phyloP scores from a whole-genome alignment of 2,888 invertebrate species.

The Idaea aversata region DNA sequence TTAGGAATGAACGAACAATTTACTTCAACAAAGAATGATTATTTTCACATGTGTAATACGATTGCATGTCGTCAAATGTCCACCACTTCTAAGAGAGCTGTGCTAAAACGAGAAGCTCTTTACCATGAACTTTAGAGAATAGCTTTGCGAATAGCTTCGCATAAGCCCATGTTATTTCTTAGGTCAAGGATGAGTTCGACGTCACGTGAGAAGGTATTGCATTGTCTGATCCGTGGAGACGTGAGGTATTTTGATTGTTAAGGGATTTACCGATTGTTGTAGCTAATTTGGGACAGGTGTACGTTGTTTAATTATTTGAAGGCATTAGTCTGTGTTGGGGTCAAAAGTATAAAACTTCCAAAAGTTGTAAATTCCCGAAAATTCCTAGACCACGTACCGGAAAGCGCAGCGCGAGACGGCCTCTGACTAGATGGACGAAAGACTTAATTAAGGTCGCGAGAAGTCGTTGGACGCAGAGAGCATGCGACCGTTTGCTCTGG shows the following conservation, averaged over 20 bases:
- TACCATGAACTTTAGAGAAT: conserved; percentile 18
- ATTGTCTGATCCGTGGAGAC: conserved; percentile 36
- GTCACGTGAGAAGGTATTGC: conserved; percentile 48
- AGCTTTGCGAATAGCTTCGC: conserved; percentile 20
- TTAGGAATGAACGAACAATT: background rate
- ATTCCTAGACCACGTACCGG: too few relatives aligned
- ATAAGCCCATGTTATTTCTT: conserved; percentile 44
- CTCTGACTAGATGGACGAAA: too few relatives aligned
- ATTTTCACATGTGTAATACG: conserved; percentile 5
- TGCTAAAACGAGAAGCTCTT: conserved; percentile 9
- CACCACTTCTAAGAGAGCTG: conserved; percentile 29
- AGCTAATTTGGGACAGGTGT: conserved; percentile 19
- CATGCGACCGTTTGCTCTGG: too few relatives aligned
- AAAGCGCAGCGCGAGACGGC: too few relatives aligned
- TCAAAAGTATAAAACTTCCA: too few relatives aligned
- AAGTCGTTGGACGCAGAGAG: too few relatives aligned
- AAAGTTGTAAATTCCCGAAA: too few relatives aligned
- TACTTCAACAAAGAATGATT: background rate
- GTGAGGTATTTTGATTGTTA: conserved; percentile 41
- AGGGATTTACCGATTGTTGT: conserved; percentile 20
- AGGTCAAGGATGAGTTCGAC: conserved; percentile 59
- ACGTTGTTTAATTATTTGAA: background rate
- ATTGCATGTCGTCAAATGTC: conserved; percentile 37
- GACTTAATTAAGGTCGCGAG: too few relatives aligned
- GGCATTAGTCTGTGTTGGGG: too few relatives aligned